Percentiles rank a stretch among this genome's conserved stretches.
phyloP scores from a whole-genome alignment of 2,113 vertebrate genomes.

The Dascyllus trimaculatus region DNA sequence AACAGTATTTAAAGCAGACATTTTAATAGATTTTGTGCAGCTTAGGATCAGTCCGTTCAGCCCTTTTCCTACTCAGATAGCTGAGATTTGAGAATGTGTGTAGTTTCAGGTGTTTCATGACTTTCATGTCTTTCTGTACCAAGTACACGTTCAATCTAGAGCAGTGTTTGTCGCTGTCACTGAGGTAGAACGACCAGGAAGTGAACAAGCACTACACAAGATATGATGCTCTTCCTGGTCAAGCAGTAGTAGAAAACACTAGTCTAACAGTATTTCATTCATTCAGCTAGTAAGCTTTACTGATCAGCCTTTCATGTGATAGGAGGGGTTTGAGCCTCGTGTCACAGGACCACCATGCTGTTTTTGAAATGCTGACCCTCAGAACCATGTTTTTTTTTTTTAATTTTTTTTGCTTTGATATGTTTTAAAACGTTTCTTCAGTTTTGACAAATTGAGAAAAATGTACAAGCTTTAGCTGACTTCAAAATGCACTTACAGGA shows the following conservation, averaged over 20 bases:
- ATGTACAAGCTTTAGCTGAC: too few relatives aligned
- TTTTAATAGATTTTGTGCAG: slow-evolving; percentile 64
- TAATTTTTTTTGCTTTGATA: too few relatives aligned
- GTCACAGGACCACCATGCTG: slow-evolving; percentile 55
- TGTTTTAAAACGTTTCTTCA: not conserved
- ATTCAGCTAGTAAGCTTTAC: slow-evolving; percentile 58
- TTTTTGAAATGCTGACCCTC: slow-evolving; percentile 51
- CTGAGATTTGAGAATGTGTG: slow-evolving; percentile 64
- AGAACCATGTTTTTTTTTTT: slow-evolving; percentile 13
- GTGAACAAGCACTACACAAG: slow-evolving; percentile 55
- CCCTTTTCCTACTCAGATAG: slow-evolving; percentile 57
- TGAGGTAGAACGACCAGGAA: slow-evolving; percentile 54
- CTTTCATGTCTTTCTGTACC: slow-evolving; percentile 51
- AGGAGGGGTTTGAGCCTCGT: slow-evolving; percentile 9
- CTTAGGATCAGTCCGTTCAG: slow-evolving; percentile 45
- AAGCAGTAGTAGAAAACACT: slow-evolving; percentile 57
- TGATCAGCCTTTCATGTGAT: slow-evolving; percentile 51
- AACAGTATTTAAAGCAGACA: slow-evolving; percentile 68
- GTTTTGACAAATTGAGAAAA: too few relatives aligned
- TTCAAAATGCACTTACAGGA: too few relatives aligned
- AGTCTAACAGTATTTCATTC: slow-evolving; percentile 63
- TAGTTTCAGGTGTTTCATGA: slow-evolving; percentile 57
- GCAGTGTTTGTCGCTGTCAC: slow-evolving; percentile 41
- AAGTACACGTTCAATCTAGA: slow-evolving; percentile 47
- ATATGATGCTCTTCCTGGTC: slow-evolving; percentile 56